Percentiles rank a stretch among this genome's conserved stretches.
phyloP scores from a whole-genome alignment of 2,797 vertebrate genomes.

The Paramormyrops hopkinsi region DNA sequence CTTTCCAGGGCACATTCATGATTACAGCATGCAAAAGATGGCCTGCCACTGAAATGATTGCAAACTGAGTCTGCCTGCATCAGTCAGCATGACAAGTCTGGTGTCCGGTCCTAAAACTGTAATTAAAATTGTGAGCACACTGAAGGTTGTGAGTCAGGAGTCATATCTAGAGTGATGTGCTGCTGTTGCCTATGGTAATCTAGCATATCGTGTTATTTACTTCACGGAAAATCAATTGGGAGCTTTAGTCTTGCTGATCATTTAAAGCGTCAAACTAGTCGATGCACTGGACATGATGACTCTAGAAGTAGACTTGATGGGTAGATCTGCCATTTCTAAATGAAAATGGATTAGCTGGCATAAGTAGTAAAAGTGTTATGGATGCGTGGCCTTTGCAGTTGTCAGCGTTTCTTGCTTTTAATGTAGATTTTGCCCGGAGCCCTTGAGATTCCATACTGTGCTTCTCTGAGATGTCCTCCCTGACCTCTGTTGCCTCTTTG shows the following conservation, averaged over 20 bases:
- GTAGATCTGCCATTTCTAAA: slow-evolving; percentile 49
- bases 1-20: not conserved
- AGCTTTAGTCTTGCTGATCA: slow-evolving; percentile 48
- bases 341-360: slow-evolving; percentile 57
- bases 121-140: not conserved
- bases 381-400: slow-evolving; percentile 25
- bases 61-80: not conserved
- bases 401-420: not conserved
- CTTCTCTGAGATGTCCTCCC: not conserved
- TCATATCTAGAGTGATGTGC: not conserved
- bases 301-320: slow-evolving; percentile 37
- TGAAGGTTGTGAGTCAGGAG: not conserved
- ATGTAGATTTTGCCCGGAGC: not conserved
- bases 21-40: not conserved
- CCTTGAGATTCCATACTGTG: not conserved
- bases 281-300: slow-evolving; percentile 31
- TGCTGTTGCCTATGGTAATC: not conserved
- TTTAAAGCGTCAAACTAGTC: slow-evolving; percentile 40
- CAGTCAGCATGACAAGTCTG: not conserved
- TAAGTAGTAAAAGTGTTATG: slow-evolving; percentile 47
- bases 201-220: not conserved
- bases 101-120: not conserved
- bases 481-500: not conserved
- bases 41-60: not conserved
- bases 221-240: not conserved